Evolutionary conservation across 2,888 invertebrate genomes (phyloP).

Genomic region (Glaucopsyche alexis): DNA sequence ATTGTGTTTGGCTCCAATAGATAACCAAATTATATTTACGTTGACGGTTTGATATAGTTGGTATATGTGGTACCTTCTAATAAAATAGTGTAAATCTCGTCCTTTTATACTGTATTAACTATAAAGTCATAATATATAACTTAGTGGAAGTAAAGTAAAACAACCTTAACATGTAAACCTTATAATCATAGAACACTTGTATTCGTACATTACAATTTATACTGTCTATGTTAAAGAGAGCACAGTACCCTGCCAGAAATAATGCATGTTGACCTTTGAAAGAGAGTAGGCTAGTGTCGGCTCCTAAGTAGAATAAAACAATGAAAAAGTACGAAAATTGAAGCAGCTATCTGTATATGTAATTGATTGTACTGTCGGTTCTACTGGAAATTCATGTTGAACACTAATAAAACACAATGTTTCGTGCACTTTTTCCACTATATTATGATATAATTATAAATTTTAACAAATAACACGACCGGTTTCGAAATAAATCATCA

Average conservation of each 20-base stretch:
- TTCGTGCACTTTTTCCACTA: too few relatives aligned
- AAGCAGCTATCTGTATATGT: too few relatives aligned
- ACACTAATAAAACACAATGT: too few relatives aligned
- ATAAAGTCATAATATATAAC: neutral
- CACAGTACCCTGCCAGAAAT: neutral
- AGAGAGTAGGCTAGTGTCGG: neutral
- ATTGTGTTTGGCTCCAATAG: neutral
- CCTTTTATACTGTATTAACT: neutral
- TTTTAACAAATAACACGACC: too few relatives aligned
- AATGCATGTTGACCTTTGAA: neutral
- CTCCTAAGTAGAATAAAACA: too few relatives aligned
- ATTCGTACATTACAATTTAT: neutral
- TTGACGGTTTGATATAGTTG: neutral
- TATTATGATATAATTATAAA: too few relatives aligned
- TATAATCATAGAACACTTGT: neutral
- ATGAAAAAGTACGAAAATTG: too few relatives aligned
- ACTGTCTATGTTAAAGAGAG: neutral
- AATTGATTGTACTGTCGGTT: too few relatives aligned
- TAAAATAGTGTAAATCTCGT: neutral
- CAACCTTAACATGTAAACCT: conserved; percentile 13
- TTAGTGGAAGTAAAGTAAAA: neutral
- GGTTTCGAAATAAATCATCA: too few relatives aligned
- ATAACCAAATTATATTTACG: neutral
- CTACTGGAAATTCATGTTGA: too few relatives aligned
- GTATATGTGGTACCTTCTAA: neutral